Percentiles rank a stretch among this genome's conserved stretches.
These are phyloP conservation scores for Mus musculus DNA, from an alignment of 2,113 vertebrate species.

Conservation along the genomic window DNA sequence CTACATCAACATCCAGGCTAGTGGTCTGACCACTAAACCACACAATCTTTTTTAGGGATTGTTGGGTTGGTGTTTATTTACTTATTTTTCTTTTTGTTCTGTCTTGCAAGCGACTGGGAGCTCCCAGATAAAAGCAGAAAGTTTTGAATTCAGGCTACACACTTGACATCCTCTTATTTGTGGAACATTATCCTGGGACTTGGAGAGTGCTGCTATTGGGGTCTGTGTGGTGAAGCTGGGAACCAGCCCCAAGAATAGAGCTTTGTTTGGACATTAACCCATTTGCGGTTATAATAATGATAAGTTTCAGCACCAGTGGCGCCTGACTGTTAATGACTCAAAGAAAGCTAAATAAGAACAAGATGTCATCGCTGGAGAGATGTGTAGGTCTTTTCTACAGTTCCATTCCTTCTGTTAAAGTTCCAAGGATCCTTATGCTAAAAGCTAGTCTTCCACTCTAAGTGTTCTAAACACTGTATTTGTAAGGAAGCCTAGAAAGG, in stretches of 20 bases:
- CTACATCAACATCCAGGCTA: slow-evolving; percentile 56
- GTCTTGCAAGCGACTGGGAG: slow-evolving; percentile 40
- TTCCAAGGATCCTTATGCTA: slow-evolving; percentile 62
- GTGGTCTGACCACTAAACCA: slow-evolving; percentile 75
- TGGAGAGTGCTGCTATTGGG: slow-evolving; percentile 58
- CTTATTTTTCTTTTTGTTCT: slow-evolving; percentile 70
- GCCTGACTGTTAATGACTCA: slow-evolving; percentile 85
- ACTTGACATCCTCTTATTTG: slow-evolving; percentile 66
- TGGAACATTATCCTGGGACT: slow-evolving; percentile 55
- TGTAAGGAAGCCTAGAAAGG: not conserved
- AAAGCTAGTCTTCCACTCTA: slow-evolving; percentile 55
- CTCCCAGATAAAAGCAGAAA: slow-evolving; percentile 67
- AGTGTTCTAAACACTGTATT: not conserved
- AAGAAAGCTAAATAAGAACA: slow-evolving; percentile 86
- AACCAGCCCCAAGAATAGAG: slow-evolving; percentile 80
- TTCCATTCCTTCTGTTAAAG: slow-evolving; percentile 78
- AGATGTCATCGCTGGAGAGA: slow-evolving; percentile 84
- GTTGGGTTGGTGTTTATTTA: slow-evolving; percentile 72
- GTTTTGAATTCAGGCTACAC: slow-evolving; percentile 67
- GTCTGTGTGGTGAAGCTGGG: slow-evolving; percentile 70
- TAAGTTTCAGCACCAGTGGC: slow-evolving; percentile 86
- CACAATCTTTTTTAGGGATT: slow-evolving; percentile 74
- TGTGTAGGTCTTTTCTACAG: slow-evolving; percentile 82
- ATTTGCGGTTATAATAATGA: slow-evolving; percentile 87
- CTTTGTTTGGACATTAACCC: slow-evolving; percentile 84